phyloP scores from a whole-genome alignment of 2,888 invertebrate genomes.

The Machimus atricapillus region DNA sequence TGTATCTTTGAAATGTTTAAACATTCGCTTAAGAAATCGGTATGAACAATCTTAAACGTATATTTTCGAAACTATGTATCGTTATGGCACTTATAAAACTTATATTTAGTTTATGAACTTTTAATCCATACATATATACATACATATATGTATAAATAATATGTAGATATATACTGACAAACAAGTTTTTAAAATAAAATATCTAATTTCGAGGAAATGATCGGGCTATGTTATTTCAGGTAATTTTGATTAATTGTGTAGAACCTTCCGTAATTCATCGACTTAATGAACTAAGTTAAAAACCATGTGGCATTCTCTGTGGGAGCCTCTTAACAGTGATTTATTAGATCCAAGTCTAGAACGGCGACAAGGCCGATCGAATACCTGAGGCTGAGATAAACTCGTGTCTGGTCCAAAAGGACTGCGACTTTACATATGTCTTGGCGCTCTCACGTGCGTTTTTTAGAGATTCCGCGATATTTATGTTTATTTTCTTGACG shows the following conservation, averaged over 20 bases:
- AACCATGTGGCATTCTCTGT: neutral
- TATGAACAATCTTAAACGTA: too few relatives aligned
- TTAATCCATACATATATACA: neutral
- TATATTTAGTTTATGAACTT: too few relatives aligned
- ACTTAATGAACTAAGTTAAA: neutral
- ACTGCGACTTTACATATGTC: neutral
- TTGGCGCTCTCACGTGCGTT: neutral
- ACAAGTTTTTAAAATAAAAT: neutral
- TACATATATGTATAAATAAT: too few relatives aligned
- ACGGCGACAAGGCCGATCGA: neutral
- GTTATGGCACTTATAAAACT: too few relatives aligned
- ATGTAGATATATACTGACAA: neutral
- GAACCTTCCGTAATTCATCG: neutral
- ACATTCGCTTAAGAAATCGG: too few relatives aligned
- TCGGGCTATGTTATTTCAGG: neutral
- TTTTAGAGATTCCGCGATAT: neutral
- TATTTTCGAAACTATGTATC: too few relatives aligned
- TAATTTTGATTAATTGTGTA: slow-evolving; percentile 18
- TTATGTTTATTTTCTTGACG: neutral
- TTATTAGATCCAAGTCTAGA: neutral
- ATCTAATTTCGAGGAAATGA: neutral
- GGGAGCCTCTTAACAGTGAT: neutral
- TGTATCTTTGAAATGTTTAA: too few relatives aligned
- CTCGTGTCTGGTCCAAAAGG: neutral
- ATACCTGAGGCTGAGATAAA: neutral